Conservation (phyloP, 1,140 invertebrate species). For the Mercenaria mercenaria region DNA sequence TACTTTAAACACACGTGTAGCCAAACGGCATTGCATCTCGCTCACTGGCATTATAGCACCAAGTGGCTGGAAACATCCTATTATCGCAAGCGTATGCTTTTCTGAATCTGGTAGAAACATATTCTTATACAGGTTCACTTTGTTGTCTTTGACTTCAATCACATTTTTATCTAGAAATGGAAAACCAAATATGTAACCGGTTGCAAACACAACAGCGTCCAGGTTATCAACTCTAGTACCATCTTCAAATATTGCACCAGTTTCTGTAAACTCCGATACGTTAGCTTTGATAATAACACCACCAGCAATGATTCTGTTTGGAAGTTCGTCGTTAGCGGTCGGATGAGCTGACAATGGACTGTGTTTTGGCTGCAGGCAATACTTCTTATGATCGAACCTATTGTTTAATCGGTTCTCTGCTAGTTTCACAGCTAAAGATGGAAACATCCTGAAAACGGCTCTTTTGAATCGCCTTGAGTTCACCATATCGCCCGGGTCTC, state of each 20-base stretch:
- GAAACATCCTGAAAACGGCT: not conserved
- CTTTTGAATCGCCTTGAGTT: not conserved
- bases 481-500: conserved; percentile 75
- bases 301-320: conserved; percentile 86
- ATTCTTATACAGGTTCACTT: conserved; percentile 86
- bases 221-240: conserved; percentile 79
- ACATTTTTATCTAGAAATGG: conserved; percentile 80
- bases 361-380: conserved; percentile 84
- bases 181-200: conserved; percentile 80
- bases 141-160: conserved; percentile 80
- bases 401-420: conserved; percentile 61
- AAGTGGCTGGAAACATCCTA: conserved; percentile 87
- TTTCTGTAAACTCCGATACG: conserved; percentile 77
- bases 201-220: conserved; percentile 80
- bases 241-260: conserved; percentile 83
- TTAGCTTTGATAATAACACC: conserved; percentile 84
- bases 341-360: conserved; percentile 86
- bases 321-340: conserved; percentile 87
- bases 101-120: conserved; percentile 85
- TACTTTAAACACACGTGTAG: conserved; percentile 70
- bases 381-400: conserved; percentile 87
- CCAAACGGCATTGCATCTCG: conserved; percentile 77
- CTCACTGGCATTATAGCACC: conserved; percentile 87
- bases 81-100: conserved; percentile 85
- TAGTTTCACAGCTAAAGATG: not conserved